Evolutionary conservation across 2,888 invertebrate species (phyloP).

Genomic region (Caenorhabditis panamensis): DNA sequence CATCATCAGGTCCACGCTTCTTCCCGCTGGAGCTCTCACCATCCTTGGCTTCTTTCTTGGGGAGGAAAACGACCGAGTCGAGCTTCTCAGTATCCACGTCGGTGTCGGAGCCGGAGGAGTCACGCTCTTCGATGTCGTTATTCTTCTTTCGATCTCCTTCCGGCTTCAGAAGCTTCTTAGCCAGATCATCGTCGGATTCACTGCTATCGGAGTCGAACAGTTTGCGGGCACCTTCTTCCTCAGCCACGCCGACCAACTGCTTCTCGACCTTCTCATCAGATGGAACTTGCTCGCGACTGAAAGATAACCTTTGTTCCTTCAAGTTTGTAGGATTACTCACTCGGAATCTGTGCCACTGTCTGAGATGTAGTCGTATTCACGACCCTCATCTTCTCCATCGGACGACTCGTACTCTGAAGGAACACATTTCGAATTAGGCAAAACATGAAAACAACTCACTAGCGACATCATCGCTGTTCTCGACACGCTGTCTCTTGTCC

Average conservation of each 20-base stretch:
- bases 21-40: conserved; percentile 46
- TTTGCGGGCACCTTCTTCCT: conserved; percentile 88
- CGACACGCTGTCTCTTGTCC: conserved; percentile 72
- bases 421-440: neutral
- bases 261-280: conserved; percentile 86
- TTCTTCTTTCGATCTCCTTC: conserved; percentile 61
- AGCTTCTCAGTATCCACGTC: conserved; percentile 82
- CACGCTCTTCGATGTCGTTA: conserved; percentile 70
- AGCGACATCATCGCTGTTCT: conserved; percentile 79
- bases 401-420: conserved; percentile 77
- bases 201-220: conserved; percentile 70
- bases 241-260: conserved; percentile 91
- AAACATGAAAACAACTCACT: conserved; percentile 57
- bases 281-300: conserved; percentile 76
- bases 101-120: conserved; percentile 81
- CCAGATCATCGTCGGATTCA: conserved; percentile 70
- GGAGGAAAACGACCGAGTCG: conserved; percentile 78
- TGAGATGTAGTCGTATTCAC: conserved; percentile 80
- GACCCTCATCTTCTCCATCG: conserved; percentile 80
- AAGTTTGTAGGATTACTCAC: conserved; percentile 49
- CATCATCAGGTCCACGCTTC: conserved; percentile 52
- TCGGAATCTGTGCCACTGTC: conserved; percentile 80
- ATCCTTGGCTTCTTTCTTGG: conserved; percentile 62
- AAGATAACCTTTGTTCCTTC: conserved; percentile 35
- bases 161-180: conserved; percentile 67